Base-by-base conservation (phyloP, 2,797 vertebrate species). In the Threskiornis aethiopicus region DNA sequence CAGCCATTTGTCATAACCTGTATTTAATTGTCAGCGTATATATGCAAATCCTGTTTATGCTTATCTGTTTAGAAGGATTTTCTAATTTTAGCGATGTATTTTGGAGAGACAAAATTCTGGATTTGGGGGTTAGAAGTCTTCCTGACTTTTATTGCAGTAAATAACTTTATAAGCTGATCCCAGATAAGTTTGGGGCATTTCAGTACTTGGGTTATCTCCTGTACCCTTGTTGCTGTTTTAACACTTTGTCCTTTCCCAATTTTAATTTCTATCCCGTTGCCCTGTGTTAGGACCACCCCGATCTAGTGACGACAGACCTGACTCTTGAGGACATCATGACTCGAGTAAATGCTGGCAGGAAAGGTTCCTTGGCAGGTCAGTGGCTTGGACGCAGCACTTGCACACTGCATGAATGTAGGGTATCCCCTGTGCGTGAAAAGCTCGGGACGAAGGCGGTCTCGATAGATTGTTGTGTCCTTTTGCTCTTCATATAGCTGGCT, bases 241-340 rank as follows among this genome's bases (percentile, higher is more conserved):
- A 49, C 13, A 2, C 52, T 83, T 77, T 17, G 41, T 41, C 51
- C n/a, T 49, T 89, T 62, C 70, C 39, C 62, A 13, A 5, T 80
- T 59, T 44, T 93, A 25, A 33, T 96, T 93, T 39, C 54, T 76
- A 1, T 96, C 54, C 83, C 18, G 2, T 86, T 76, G 17, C 97
- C 69, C 91, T 46, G 18, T 88, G 15, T 94, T 94, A 99, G 99
- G 99, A 99, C 94, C 99, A 99, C 94, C 99, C 99, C 24, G 99
- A 99, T 90, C 97, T 99, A 61, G 98, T 99, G 97, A 99, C 98
- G 0, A 98, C 98, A 25, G 99, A 99, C 52, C 92, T 99, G 88
- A 99, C 99, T 71, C 98, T 99, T 39, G 99, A 98, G 94, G 99
- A 99, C 96, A 98, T 99, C 89, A 98, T 99, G 96, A 98, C 98